Evolutionary conservation across 2,797 vertebrate genomes (phyloP).

Genomic region (Nyctibius grandis): DNA sequence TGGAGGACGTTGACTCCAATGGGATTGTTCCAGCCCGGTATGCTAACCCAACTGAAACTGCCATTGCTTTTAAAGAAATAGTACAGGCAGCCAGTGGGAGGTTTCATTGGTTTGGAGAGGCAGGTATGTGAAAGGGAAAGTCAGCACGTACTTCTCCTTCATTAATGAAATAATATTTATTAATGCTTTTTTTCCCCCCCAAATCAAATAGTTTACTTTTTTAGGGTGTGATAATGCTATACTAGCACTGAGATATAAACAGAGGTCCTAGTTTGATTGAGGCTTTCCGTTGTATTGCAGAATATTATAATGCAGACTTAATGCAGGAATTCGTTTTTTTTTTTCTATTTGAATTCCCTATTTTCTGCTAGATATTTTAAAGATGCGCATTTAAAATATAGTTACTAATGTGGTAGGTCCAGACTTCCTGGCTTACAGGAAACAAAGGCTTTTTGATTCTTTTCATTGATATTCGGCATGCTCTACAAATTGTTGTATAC

Average conservation of each 20-base stretch:
- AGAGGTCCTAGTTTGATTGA: background rate
- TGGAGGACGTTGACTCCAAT: background rate
- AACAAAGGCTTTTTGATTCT: background rate
- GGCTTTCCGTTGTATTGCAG: background rate
- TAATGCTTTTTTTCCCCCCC: background rate
- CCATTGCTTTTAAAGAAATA: constrained; percentile 55
- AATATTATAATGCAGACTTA: background rate
- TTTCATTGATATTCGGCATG: background rate
- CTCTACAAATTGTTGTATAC: background rate
- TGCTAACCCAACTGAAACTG: constrained; percentile 51
- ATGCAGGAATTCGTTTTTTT: background rate
- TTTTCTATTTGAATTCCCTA: background rate
- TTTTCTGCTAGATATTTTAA: background rate
- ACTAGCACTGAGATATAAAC: background rate
- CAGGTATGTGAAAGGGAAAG: constrained; percentile 66
- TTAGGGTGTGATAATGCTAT: background rate
- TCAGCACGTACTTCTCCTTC: background rate
- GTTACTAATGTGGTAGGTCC: background rate
- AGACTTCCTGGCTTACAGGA: background rate
- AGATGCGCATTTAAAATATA: background rate
- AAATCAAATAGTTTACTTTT: background rate
- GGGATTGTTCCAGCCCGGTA: constrained; percentile 30
- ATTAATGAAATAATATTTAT: background rate
- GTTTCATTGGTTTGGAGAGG: constrained; percentile 83
- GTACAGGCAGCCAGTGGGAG: constrained; percentile 66